A percentile compares a stretch with the other conserved stretches of the same genome.
phyloP scores from a whole-genome alignment of 2,888 invertebrate species.

The Gastrophysa polygoni region DNA sequence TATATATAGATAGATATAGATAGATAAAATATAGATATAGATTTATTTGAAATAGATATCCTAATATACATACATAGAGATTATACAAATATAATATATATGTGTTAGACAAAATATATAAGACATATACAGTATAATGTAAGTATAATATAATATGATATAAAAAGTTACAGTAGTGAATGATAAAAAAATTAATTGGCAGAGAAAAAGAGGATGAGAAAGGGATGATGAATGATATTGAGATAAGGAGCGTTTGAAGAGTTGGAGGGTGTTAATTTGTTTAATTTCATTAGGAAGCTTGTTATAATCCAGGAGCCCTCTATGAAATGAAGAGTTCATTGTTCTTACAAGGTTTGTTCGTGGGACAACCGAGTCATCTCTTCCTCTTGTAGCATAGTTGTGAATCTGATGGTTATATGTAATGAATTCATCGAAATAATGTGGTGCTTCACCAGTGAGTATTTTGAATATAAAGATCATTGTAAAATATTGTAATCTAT shows the following conservation, averaged over 20 bases:
- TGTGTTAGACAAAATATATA: neutral
- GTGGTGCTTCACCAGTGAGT: slow-evolving; percentile 2
- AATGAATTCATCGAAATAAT: slow-evolving; percentile 5
- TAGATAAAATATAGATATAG: neutral
- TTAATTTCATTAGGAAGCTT: no score
- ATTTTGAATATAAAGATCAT: slow-evolving; percentile 3
- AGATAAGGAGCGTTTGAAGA: no score
- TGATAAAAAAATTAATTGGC: no score
- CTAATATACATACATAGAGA: neutral
- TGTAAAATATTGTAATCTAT: neutral
- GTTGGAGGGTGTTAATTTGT: no score
- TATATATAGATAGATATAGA: no score
- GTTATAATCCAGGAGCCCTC: no score
- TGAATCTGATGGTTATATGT: neutral
- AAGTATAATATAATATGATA: no score
- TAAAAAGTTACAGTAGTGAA: no score
- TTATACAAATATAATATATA: neutral
- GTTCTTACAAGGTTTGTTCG: slow-evolving; percentile 3
- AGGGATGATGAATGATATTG: no score
- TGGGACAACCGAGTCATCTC: neutral
- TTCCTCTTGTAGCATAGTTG: neutral
- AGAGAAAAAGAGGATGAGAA: no score
- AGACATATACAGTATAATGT: no score
- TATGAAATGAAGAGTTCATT: no score
- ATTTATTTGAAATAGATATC: neutral